These are phyloP conservation scores for Automeris io DNA, from an alignment of 2,888 invertebrate genomes.

Conservation along the genomic window DNA sequence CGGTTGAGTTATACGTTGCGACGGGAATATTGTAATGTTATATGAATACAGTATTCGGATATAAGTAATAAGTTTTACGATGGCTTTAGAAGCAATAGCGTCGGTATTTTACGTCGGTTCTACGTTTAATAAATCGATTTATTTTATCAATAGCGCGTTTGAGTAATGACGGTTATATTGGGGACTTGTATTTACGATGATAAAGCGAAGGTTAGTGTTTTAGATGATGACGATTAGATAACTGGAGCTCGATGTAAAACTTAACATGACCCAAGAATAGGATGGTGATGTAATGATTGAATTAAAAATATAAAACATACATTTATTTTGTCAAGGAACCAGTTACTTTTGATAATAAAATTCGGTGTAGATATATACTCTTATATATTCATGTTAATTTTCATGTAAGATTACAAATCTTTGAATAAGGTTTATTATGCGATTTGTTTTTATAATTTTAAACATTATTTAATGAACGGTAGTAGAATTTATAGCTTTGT, in stretches of 20 bases:
- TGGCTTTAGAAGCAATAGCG: conserved; percentile 32
- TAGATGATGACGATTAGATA: conserved; percentile 1
- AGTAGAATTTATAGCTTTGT: no score
- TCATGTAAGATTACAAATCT: no score
- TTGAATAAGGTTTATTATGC: no score
- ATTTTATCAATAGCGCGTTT: conserved; percentile 22
- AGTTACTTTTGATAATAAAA: no score
- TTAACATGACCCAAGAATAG: not conserved
- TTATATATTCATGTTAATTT: no score
- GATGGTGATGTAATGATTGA: not conserved
- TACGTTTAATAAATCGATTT: conserved; percentile 31
- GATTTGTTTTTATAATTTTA: no score
- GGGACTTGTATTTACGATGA: conserved; percentile 5
- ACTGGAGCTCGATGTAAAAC: not conserved
- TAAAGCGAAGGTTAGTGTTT: not conserved
- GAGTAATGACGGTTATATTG: conserved; percentile 21
- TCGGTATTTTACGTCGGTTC: conserved; percentile 31
- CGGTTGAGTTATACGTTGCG: conserved; percentile 45
- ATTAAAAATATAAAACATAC: no score
- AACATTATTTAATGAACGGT: no score
- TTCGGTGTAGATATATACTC: no score
- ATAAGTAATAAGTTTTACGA: conserved; percentile 45
- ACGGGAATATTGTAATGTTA: conserved; percentile 57
- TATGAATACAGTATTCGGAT: conserved; percentile 56
- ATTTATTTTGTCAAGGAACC: no score